phyloP scores from a whole-genome alignment of 2,797 vertebrate species.

The Acipenser transmontanus region DNA sequence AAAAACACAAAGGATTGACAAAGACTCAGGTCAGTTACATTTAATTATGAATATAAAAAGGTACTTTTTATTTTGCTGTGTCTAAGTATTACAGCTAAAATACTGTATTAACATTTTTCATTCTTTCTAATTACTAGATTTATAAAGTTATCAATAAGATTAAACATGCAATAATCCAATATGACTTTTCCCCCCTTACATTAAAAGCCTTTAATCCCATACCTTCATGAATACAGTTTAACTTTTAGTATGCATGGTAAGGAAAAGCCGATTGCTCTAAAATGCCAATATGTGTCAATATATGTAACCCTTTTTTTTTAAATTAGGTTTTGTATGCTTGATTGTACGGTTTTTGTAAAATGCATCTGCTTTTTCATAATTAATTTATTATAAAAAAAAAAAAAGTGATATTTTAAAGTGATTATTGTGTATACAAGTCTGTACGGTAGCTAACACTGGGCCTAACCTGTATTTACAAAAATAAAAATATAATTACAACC shows the following conservation, averaged over 20 bases:
- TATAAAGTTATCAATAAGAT: conserved; percentile 21
- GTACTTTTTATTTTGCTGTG: background rate
- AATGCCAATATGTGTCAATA: conserved; percentile 41
- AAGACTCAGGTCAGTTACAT: background rate
- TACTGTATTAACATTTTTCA: conserved; percentile 1
- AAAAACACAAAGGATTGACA: too few species aligned
- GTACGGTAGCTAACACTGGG: too few species aligned
- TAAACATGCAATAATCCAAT: conserved; percentile 12
- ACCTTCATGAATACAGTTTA: conserved; percentile 37
- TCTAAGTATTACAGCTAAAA: background rate
- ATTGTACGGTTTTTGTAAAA: too few species aligned
- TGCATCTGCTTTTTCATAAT: too few species aligned
- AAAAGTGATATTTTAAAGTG: background rate
- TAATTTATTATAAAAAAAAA: background rate
- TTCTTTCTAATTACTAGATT: conserved; percentile 10
- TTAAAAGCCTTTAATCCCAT: conserved; percentile 40
- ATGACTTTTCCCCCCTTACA: conserved; percentile 16
- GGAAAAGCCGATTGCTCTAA: conserved; percentile 25
- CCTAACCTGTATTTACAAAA: too few species aligned
- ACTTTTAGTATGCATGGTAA: conserved; percentile 35
- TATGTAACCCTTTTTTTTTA: conserved; percentile 24
- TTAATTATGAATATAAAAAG: background rate
- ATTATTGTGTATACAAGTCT: too few species aligned
- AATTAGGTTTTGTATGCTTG: too few species aligned
- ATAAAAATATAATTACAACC: too few species aligned